These are phyloP conservation scores for Scaptodrosophila latifasciaeformis DNA, from an alignment of 2,888 invertebrate species.

Conservation along the genomic window DNA sequence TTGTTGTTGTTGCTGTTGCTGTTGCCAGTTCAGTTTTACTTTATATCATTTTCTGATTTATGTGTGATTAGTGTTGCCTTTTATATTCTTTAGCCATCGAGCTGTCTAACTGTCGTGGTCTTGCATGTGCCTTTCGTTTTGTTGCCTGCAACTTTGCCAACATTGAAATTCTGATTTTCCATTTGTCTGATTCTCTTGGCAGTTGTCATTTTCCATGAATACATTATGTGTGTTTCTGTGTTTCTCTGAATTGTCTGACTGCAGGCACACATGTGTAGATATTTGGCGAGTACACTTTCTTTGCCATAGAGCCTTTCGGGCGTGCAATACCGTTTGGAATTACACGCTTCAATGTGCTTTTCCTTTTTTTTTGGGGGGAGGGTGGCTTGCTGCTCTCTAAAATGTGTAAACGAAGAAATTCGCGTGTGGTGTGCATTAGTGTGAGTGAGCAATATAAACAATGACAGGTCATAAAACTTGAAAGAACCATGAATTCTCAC, in stretches of 20 bases:
- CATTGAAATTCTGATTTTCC: slow-evolving; percentile 52
- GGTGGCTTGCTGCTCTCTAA: too few species aligned
- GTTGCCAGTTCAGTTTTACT: slow-evolving; percentile 25
- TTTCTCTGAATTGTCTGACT: slow-evolving; percentile 19
- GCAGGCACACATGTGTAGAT: background rate
- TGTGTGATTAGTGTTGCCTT: slow-evolving; percentile 49
- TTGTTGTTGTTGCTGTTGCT: slow-evolving; percentile 13
- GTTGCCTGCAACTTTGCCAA: slow-evolving; percentile 21
- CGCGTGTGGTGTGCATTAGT: slow-evolving; percentile 6
- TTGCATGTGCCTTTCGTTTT: slow-evolving; percentile 17
- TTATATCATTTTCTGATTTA: slow-evolving; percentile 48
- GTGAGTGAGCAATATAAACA: slow-evolving; percentile 39
- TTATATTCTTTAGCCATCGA: slow-evolving; percentile 9
- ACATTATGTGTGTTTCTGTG: slow-evolving; percentile 40
- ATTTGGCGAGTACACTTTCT: slow-evolving; percentile 7
- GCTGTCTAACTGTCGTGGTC: slow-evolving; percentile 26
- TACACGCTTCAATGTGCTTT: slow-evolving; percentile 59
- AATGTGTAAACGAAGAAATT: slow-evolving; percentile 63
- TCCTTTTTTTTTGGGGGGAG: too few species aligned
- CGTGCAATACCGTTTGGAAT: slow-evolving; percentile 39
- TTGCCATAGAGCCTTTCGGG: slow-evolving; percentile 23
- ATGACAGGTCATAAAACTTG: slow-evolving; percentile 60
- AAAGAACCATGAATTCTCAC: slow-evolving; percentile 44
- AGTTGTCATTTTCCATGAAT: slow-evolving; percentile 66
- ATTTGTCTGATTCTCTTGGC: slow-evolving; percentile 63